Evolutionary conservation across 2,888 invertebrate genomes (phyloP).

Genomic region (Sepiola atlantica): DNA sequence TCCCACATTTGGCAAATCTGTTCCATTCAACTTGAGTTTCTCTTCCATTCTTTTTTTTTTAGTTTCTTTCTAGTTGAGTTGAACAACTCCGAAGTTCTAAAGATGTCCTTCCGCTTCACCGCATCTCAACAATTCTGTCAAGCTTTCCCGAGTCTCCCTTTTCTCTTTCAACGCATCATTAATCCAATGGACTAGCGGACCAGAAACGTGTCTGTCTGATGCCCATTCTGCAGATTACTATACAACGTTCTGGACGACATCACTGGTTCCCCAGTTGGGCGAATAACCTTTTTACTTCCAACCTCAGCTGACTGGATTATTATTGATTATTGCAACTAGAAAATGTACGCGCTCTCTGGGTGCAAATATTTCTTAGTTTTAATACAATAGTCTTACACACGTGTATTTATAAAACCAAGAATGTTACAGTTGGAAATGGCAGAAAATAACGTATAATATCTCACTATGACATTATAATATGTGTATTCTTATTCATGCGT

Average conservation of each 20-base stretch:
- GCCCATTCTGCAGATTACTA: not conserved
- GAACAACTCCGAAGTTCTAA: not conserved
- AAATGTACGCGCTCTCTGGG: too few relatives aligned
- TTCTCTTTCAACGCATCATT: not conserved
- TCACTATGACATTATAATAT: too few relatives aligned
- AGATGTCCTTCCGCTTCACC: not conserved
- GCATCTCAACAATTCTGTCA: not conserved
- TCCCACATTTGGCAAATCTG: not conserved
- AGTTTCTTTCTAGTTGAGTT: not conserved
- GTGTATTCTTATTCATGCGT: too few relatives aligned
- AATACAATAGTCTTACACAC: too few relatives aligned
- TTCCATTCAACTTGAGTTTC: not conserved
- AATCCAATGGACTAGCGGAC: not conserved
- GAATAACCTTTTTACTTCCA: not conserved
- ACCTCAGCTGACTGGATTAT: not conserved
- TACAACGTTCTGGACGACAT: not conserved
- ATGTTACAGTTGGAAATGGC: too few relatives aligned
- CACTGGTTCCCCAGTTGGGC: not conserved
- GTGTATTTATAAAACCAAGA: too few relatives aligned
- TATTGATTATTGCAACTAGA: not conserved
- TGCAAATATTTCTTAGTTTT: too few relatives aligned
- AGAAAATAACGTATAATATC: too few relatives aligned
- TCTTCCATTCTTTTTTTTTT: not conserved
- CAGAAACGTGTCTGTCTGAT: not conserved
- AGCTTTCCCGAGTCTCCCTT: not conserved